These are phyloP conservation scores for Cryptus viduatorius DNA, from an alignment of 2,888 invertebrate species.

Conservation along the genomic window DNA sequence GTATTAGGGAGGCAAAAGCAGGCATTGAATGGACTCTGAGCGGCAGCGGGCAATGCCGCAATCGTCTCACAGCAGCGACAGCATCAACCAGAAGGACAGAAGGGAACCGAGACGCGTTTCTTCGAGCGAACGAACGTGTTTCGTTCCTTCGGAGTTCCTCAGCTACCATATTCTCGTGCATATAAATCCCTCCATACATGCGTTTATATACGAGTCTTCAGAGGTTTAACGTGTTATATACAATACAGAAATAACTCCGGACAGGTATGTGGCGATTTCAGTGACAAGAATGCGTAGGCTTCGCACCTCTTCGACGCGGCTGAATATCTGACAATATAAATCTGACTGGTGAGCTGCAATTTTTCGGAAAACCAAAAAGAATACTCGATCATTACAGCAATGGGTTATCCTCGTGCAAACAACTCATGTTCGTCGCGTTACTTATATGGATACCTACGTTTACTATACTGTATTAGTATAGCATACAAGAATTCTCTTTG, in stretches of 20 bases:
- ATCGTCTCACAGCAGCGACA: slow-evolving; percentile 50
- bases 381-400: background rate
- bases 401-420: slow-evolving; percentile 5
- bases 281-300: slow-evolving; percentile 45
- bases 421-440: background rate
- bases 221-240: background rate
- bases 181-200: slow-evolving; percentile 51
- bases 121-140: slow-evolving; percentile 37
- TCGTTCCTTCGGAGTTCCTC: slow-evolving; percentile 41
- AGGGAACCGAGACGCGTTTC: slow-evolving; percentile 55
- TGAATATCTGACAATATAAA: slow-evolving; percentile 14
- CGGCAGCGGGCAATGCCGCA: slow-evolving; percentile 47
- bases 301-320: slow-evolving; percentile 41
- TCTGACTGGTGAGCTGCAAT: background rate
- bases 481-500: slow-evolving; percentile 39
- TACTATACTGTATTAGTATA: slow-evolving; percentile 6
- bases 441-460: background rate
- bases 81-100: slow-evolving; percentile 48
- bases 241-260: slow-evolving; percentile 39
- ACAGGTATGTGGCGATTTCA: slow-evolving; percentile 45
- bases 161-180: slow-evolving; percentile 48
- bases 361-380: background rate
- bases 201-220: slow-evolving; percentile 28
- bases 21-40: slow-evolving; percentile 52
- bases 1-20: slow-evolving; percentile 60